Evolutionary conservation across 2,113 vertebrate genomes (phyloP), one percentile per base, ranked within the genome.

Genomic region (Paedocypris sp.): DNA sequence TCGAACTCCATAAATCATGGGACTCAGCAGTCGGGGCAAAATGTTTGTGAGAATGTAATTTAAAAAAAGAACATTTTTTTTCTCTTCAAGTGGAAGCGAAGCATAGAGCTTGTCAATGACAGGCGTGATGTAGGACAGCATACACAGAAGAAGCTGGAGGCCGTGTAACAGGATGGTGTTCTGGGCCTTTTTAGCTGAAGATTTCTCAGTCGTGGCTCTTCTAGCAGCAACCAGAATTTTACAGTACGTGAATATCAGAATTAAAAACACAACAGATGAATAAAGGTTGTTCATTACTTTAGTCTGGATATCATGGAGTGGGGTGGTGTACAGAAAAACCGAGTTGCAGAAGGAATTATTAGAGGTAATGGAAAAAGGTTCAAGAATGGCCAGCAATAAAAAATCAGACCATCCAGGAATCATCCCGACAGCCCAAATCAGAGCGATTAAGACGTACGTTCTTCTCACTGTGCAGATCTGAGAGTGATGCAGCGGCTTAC

Each of bases 111-210:
- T 1, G 20, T 65, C 71, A 22, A 75, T 6, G 0, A 45, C 9
- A 15, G 76, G 70, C 4, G 48, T 8, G 7, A 73, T n/a, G 38
- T 57, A 83, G 0, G 75, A 61, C 39, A 79, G 0, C 73, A 73
- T 68, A 58, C 66, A 77, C 22, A 79, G 36, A 36, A 77, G 1
- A 5, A 80, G 73, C 69, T 80, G 77, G 11, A 51, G 48, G 9
- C 71, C 79, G 11, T 82, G 77, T 42, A 82, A 63, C 45, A 80
- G 49, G 54, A 81, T 77, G 13, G 80, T 81, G 62, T 66, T 73
- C 3, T 41, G 56, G n/a, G 75, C 73, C 0, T 74, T 81, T 67
- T 57, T 71, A 29, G 74, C 66, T 1, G 73, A 80, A 9, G 41
- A 36, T 15, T 36, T 60, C 29, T 74, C 50, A 1, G 43, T 39